Evolutionary conservation across 1,140 invertebrate genomes (phyloP).

Genomic region (Mesaphorura yosii): DNA sequence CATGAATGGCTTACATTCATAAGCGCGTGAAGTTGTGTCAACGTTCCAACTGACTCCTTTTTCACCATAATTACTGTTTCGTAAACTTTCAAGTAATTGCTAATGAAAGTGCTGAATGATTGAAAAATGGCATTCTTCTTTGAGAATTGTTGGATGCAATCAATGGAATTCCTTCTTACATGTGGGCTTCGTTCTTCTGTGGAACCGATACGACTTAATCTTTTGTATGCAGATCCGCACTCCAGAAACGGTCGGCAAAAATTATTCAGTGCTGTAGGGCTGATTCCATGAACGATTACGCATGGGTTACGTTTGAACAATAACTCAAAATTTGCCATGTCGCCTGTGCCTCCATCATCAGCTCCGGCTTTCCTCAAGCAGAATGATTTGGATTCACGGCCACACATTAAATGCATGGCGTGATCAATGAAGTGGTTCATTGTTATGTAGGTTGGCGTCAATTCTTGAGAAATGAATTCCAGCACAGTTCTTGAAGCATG

Average conservation of each 20-base stretch:
- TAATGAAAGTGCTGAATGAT: constrained; percentile 5
- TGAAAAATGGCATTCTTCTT: constrained; percentile 8
- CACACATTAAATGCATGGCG: constrained; percentile 18
- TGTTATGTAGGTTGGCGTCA: constrained; percentile 7
- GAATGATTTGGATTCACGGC: constrained; percentile 20
- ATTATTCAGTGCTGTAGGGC: constrained; percentile 11
- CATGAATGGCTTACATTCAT: constrained; percentile 14
- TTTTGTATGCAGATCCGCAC: constrained; percentile 7
- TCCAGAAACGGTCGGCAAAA: constrained; percentile 7
- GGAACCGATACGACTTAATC: too few relatives aligned
- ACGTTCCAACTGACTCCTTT: constrained; percentile 4
- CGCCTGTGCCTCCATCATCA: too few relatives aligned
- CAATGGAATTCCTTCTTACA: neutral
- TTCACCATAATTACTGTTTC: constrained; percentile 24
- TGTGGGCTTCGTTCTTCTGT: too few relatives aligned
- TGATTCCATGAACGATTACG: constrained; percentile 18
- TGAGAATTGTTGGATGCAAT: neutral
- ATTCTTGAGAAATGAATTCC: neutral
- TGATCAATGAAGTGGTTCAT: constrained; percentile 10
- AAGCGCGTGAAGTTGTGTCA: constrained; percentile 15
- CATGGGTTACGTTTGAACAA: constrained; percentile 21
- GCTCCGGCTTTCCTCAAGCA: neutral
- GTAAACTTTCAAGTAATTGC: constrained; percentile 21
- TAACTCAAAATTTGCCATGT: too few relatives aligned
- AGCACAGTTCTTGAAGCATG: too few relatives aligned